Base-by-base conservation (phyloP, 1,140 invertebrate species). In the Bombus consobrinus region DNA sequence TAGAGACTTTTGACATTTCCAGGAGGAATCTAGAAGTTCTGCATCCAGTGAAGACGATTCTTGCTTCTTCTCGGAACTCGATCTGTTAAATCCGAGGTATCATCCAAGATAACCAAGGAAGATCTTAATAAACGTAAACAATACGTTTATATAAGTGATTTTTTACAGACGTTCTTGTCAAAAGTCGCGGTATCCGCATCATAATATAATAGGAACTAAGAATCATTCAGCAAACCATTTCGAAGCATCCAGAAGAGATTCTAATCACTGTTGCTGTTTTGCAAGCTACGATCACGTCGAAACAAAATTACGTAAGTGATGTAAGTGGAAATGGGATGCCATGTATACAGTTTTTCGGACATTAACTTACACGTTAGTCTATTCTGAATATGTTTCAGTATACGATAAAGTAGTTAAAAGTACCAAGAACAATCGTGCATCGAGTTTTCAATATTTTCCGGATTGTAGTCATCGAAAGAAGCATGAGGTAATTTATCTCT, bases 231-330 rank as follows among this genome's bases (percentile, higher is more conserved):
- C 72, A 57, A 74, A 77, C 57, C 39, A 53, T 25, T 57, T 91
- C 34, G 59, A 85, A 78, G 75, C 72, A 13, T 81, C 88, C 6
- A 75, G 83, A 34, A 90, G 74, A 41, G 79, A 83, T 34, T 86
- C 76, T 25, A 28, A 87, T 76, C 77, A 10, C 13, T 75, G 66
- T 86, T 32, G 62, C 47, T 71, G 62, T 47, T 71, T 53, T 47
- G 39, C 81, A 0, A 78, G 75, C 75, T 59, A 28, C 64, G 84
- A 80, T 25, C 79, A 64, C 74, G 32, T 79, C 41, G 73, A 91
- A 75, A 79, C 91, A 85, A 94, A 94, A 94, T 94, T 93, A 94
- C 93, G 93, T 94, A 94, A 94, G 94, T 95, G 92, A 94, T 92
- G 93, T 94, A 94, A 95, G 94, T 95, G 89, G 85, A 74, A 47